Evolutionary conservation across 2,888 invertebrate genomes (phyloP).

Genomic region (Trissonchulus latispiculum): DNA sequence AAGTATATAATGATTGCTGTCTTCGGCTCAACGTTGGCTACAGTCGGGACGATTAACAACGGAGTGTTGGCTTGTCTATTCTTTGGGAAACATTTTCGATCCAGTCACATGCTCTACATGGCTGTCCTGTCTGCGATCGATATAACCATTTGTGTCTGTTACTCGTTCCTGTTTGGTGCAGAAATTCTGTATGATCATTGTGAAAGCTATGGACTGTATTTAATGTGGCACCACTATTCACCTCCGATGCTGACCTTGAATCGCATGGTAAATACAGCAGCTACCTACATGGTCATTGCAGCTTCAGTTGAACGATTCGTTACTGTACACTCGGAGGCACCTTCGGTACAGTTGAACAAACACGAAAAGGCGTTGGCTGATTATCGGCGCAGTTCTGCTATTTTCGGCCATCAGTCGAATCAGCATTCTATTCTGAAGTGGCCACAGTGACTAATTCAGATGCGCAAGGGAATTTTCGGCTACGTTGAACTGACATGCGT

Average conservation of each 20-base stretch:
- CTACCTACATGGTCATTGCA: constrained; percentile 14
- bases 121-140: constrained; percentile 36
- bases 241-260: background rate
- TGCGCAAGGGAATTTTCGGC: background rate
- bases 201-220: constrained; percentile 1
- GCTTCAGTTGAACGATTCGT: constrained; percentile 9
- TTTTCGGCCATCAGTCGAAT: background rate
- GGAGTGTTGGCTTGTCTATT: constrained; percentile 36
- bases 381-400: background rate
- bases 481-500: background rate
- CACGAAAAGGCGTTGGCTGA: background rate
- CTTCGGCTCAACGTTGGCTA: constrained; percentile 34
- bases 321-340: background rate
- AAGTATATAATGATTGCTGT: constrained; percentile 32
- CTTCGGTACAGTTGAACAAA: background rate
- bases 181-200: constrained; percentile 16
- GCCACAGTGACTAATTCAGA: no score
- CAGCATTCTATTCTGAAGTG: background rate
- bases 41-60: constrained; percentile 36
- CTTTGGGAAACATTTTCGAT: constrained; percentile 30
- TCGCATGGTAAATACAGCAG: background rate
- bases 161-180: background rate
- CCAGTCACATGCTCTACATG: constrained; percentile 37
- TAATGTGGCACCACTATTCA: background rate
- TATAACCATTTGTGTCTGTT: constrained; percentile 36